Evolutionary conservation across 2,888 invertebrate species (phyloP), one percentile per base, ranked within the genome.

Genomic region (Lymantria dispar): DNA sequence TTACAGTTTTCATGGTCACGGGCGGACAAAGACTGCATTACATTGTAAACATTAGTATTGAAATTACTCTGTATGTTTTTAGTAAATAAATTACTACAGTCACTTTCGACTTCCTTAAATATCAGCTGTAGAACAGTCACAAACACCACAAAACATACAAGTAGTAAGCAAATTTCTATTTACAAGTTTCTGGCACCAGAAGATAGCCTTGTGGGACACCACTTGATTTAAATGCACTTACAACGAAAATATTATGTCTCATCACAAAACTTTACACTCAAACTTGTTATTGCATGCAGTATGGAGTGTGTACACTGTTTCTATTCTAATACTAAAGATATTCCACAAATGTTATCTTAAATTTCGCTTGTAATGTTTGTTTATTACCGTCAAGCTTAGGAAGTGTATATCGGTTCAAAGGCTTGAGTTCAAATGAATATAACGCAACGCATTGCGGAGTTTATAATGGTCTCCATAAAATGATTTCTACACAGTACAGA

Each of bases 181-280:
- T 33, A 10, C 5, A 38, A 10, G 2, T 10, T 45, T 33, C 8
- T 38, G 43, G 43, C 36, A 7, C 39, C 8, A 49, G 9, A 13
- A 59, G 58, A 60, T 60, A 56, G 50, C 57, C 59, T 64, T 65
- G 58, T 57, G 47, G 12, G 51, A 48, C 39, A 39, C 43, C 8
- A 45, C 55, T 59, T 62, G 63, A 67, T 64, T 66, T 59, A 66
- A 63, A 61, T 58, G 62, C 63, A 56, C 62, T 68, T 58, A 66
- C 60, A 63, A 64, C 66, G 62, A 68, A 73, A 74, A 67, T 68
- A 68, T 64, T 54, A 58, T 60, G 58, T 58, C 58, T 51, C 56
- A 62, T 62, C 72, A 62, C 66, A 68, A 64, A 63, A 64, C 58
- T 72, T 70, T 58, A 59, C 58, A 57, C 50, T 52, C 57, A 50